Conservation (phyloP, 2,797 vertebrate species). For the Alcedo atthis region DNA sequence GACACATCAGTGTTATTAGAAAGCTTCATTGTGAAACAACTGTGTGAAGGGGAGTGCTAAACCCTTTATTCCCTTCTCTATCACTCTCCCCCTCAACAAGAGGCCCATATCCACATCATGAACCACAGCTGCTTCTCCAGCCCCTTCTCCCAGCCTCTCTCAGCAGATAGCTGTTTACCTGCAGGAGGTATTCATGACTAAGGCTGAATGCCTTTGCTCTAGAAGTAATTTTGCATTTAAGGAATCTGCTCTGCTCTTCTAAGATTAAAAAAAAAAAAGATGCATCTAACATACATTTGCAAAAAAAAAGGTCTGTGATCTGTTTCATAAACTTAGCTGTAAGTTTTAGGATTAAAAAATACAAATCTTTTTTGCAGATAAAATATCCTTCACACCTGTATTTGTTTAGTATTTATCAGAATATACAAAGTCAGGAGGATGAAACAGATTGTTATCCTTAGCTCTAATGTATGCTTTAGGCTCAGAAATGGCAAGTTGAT, state of each 20-base stretch:
- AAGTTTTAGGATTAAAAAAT: neutral
- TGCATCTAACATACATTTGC: neutral
- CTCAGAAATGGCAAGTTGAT: conserved; percentile 25
- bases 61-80: neutral
- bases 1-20: neutral
- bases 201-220: neutral
- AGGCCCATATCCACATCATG: fast-evolving
- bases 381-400: neutral
- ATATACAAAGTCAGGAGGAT: neutral
- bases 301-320: neutral
- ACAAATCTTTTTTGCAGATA: neutral
- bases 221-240: neutral
- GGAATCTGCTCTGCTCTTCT: neutral
- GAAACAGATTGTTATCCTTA: conserved; percentile 31
- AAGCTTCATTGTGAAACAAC: neutral
- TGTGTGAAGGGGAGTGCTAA: neutral
- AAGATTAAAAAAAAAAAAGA: neutral
- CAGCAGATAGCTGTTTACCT: neutral
- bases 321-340: neutral
- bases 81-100: fast-evolving
- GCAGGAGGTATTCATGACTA: neutral
- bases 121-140: neutral
- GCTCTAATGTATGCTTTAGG: neutral
- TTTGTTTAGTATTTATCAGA: conserved; percentile 42
- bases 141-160: neutral